These are phyloP conservation scores for Drosophila paulistorum DNA, from an alignment of 1,140 invertebrate genomes.

Conservation along the genomic window DNA sequence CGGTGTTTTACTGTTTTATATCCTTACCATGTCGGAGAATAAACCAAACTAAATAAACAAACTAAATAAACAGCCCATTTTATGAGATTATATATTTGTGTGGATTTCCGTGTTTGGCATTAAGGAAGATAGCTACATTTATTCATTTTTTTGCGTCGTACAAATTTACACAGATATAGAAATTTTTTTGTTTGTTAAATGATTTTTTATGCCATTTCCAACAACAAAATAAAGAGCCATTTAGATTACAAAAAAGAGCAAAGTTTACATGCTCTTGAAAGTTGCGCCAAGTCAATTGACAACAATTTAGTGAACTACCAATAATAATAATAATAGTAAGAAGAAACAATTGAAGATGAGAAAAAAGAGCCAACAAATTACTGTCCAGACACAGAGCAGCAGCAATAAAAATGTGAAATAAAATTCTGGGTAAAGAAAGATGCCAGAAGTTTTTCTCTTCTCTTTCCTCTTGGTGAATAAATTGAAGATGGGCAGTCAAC, in stretches of 20 bases:
- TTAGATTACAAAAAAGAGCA: constrained; percentile 14
- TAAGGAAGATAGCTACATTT: neutral
- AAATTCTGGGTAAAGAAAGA: constrained; percentile 57
- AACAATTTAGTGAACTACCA: constrained; percentile 63
- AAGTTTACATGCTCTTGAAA: constrained; percentile 41
- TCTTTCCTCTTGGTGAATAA: constrained; percentile 14
- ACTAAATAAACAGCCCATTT: constrained; percentile 8
- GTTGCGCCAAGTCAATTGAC: constrained; percentile 64
- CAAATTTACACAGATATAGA: neutral
- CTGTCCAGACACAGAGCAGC: constrained; percentile 12
- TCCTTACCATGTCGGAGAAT: neutral
- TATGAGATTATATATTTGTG: constrained; percentile 1
- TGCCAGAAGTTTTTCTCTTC: constrained; percentile 18
- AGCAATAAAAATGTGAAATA: constrained; percentile 28
- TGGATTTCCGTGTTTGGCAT: neutral
- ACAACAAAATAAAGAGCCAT: constrained; percentile 12
- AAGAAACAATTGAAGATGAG: neutral
- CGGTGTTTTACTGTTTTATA: constrained; percentile 1
- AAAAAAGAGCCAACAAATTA: constrained; percentile 2
- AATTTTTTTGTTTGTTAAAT: neutral
- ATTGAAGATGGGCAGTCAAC: constrained; percentile 29
- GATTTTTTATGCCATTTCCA: constrained; percentile 24
- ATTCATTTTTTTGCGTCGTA: neutral
- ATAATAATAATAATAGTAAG: constrained; percentile 20
- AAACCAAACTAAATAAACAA: constrained; percentile 12